These are phyloP conservation scores for Geotria australis DNA, from an alignment of 2,797 vertebrate genomes.

Conservation along the genomic window DNA sequence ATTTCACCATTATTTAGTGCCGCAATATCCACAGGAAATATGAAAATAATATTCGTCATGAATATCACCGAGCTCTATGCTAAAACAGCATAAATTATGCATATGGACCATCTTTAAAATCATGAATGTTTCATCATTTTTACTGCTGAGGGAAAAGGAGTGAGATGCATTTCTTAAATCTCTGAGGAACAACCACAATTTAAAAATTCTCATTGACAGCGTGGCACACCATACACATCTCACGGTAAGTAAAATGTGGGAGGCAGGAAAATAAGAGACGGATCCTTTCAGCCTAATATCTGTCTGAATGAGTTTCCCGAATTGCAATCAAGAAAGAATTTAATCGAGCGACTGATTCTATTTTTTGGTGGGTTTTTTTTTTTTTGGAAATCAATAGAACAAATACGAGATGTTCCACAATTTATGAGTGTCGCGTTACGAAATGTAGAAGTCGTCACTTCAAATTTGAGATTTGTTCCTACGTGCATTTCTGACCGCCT, in stretches of 20 bases:
- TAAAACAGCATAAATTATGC: constrained; percentile 52
- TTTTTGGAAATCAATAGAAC: too few species aligned
- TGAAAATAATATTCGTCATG: constrained; percentile 88
- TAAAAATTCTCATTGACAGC: not conserved
- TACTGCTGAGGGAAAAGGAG: constrained; percentile 5
- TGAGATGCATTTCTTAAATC: not conserved
- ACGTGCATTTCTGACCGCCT: too few species aligned
- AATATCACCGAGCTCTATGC: constrained; percentile 82
- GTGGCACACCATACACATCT: not conserved
- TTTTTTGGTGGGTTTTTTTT: too few species aligned
- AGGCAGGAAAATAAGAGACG: not conserved
- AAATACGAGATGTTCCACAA: too few species aligned
- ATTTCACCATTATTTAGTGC: constrained; percentile 91
- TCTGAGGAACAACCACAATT: not conserved
- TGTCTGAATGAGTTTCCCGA: too few species aligned
- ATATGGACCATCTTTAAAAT: constrained; percentile 48
- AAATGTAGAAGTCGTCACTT: too few species aligned
- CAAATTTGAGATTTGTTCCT: too few species aligned
- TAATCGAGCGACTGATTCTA: too few species aligned
- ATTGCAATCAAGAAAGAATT: too few species aligned
- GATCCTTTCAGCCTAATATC: too few species aligned
- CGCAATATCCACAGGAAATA: constrained; percentile 57
- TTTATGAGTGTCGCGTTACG: too few species aligned
- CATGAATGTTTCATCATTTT: constrained; percentile 42
- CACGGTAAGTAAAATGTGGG: not conserved